Evolutionary conservation across 2,113 vertebrate genomes (phyloP).

Genomic region (Romanogobio albipinnatus): DNA sequence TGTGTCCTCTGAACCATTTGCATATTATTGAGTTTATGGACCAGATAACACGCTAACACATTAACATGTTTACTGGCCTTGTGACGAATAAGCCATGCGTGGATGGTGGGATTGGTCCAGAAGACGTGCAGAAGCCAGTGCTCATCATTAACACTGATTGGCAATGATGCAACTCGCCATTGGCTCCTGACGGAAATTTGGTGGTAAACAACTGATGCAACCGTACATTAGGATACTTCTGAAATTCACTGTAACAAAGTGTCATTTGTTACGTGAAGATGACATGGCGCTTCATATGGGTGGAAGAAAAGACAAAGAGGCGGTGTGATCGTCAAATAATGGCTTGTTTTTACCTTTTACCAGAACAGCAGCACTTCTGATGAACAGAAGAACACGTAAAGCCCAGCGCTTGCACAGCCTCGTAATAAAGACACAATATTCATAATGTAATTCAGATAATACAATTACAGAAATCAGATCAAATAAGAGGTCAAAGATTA

Average conservation of each 20-base stretch:
- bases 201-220: constrained; percentile 84
- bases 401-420: not conserved
- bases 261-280: constrained; percentile 69
- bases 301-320: constrained; percentile 24
- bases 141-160: constrained; percentile 69
- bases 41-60: not conserved
- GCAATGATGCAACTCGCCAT: constrained; percentile 77
- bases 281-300: constrained; percentile 23
- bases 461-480: not conserved
- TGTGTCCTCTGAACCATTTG: constrained; percentile 33
- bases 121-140: constrained; percentile 59
- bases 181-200: constrained; percentile 75
- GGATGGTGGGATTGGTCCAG: constrained; percentile 11
- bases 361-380: not conserved
- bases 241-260: constrained; percentile 74
- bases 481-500: not conserved
- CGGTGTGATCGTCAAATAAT: not conserved
- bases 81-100: not conserved
- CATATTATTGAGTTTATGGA: not conserved
- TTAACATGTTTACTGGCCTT: constrained; percentile 1
- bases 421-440: not conserved
- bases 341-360: not conserved
- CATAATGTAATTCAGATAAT: not conserved
- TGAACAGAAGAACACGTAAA: not conserved
- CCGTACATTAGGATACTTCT: constrained; percentile 68